Evolutionary conservation across 2,888 invertebrate species (phyloP), one percentile per base, ranked within the genome.

Genomic region (Tipula confusa): DNA sequence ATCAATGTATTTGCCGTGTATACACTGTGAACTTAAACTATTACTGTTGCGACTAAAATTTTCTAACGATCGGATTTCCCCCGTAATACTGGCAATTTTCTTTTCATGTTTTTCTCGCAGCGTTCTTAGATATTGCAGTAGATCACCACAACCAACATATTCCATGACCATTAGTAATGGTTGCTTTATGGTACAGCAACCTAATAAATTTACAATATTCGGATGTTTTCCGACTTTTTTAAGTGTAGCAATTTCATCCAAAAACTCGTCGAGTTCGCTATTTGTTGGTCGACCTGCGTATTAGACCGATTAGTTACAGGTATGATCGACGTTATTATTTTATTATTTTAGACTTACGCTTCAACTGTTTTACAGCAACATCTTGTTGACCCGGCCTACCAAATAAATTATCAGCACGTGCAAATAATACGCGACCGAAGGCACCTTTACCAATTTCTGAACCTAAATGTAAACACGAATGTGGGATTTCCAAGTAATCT

Each of bases 161-260:
- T 96, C 96, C 89, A 96, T 92, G 7, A 96, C 90, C 85, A 96
- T 93, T 84, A 94, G 92, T 82, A 93, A 91, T 0, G 96, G 96
- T 29, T 93, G 90, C 0, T 91, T 90, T 18, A 91, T 88, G 0
- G 94, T 95, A 86, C 95, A 95, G 86, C 95, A 96, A 0, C 93
- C 96, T 0, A 96, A 87, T 84, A 89, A 88, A 15, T 92, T 90
- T 15, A 96, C 95, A 83, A 96, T 93, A 88, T 96, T 94, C 15
- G 92, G 92, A 88, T 96, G 96, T 0, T 90, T 90, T 0, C 95
- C 96, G 0, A 96, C 94, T 85, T 92, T 92, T 88, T 95, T 96
- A 88, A 96, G 91, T 89, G 94, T 94, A 29, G 91, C 91, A 29
- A 97, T 96, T 89, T 97, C 96, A 0, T 93, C 91, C 18, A 94